Base-by-base conservation (phyloP, 2,113 vertebrate species). In the Anas platyrhynchos region DNA sequence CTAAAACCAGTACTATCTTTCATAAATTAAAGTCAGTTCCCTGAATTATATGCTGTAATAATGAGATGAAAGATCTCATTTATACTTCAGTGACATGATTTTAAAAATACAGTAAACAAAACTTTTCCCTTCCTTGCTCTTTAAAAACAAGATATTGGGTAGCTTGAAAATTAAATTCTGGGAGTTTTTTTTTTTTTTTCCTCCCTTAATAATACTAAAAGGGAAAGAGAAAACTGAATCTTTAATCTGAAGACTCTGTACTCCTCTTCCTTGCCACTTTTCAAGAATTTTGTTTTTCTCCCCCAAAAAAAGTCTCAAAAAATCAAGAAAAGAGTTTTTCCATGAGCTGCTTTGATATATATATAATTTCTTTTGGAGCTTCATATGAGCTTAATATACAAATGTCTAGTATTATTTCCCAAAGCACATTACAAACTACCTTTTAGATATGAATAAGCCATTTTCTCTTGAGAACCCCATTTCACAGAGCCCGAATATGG, bases 401-500 rank as follows among this genome's bases (percentile, higher is more conserved):
- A 66, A 48, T 78, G 93, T 66, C 11, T 61, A 72, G 21, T 61
- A 81, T 86, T 66, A 27, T 83, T 83, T 92, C 54, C 67, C 46
- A 46, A 83, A 95, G 86, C 14, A 86, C 43, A 69, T 69, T 80
- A 91, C 88, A 95, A 90, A 93, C 6, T 63, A 23, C 8, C 62
- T 50, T 94, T 66, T 54, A 59, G n/a, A 69, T 87, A 94, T 48
- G 0, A 67, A 71, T 32, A 87, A 74, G 48, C 4, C 65, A 94
- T 79, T 29, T 13, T 65, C 23, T 81, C 76, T 75, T 76, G 16
- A 91, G 23, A 7, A 5, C 50, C 31, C 27, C 46, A 61, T 41
- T 94, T 96, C 76, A 95, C 79, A 95, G 78, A 93, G 74, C 69
- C 43, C 12, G 66, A 81, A 36, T 18, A 41, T 31, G 14, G 38